These are phyloP conservation scores for Polypterus senegalus DNA, from an alignment of 2,113 vertebrate genomes.

Conservation along the genomic window DNA sequence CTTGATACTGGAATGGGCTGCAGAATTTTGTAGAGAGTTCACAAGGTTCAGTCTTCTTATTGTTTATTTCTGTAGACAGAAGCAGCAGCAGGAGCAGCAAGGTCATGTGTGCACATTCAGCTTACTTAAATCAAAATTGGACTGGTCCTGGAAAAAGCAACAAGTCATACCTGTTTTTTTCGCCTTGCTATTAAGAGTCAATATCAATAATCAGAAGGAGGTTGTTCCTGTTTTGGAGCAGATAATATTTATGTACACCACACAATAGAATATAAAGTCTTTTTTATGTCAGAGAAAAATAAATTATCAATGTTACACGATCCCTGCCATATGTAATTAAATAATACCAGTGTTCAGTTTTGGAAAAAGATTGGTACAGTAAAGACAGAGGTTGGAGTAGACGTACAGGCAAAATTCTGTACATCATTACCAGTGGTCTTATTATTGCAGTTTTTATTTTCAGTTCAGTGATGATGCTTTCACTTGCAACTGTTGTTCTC, in stretches of 20 bases:
- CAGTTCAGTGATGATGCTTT: constrained; percentile 2
- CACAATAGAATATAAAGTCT: constrained; percentile 67
- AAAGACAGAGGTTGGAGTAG: too few relatives aligned
- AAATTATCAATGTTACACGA: constrained; percentile 83
- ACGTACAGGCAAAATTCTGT: too few relatives aligned
- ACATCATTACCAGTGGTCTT: constrained; percentile 5
- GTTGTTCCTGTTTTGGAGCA: too few relatives aligned
- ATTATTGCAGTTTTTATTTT: constrained; percentile 65
- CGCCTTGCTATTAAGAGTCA: too few relatives aligned
- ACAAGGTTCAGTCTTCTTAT: background rate
- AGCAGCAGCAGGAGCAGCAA: background rate
- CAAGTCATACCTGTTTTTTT: background rate
- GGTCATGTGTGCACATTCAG: too few relatives aligned
- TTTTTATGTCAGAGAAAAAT: constrained; percentile 71
- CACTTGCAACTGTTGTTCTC: constrained; percentile 33
- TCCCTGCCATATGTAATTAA: constrained; percentile 91
- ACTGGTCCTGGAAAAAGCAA: background rate
- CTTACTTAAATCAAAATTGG: background rate
- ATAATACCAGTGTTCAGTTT: constrained; percentile 32
- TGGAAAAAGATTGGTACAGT: constrained; percentile 1
- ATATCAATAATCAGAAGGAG: too few relatives aligned
- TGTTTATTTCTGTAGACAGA: background rate
- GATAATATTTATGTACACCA: constrained; percentile 36
- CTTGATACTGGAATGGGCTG: constrained; percentile 21
- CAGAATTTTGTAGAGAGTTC: background rate